Conservation (phyloP, 2,888 invertebrate species). For the Lasius platythorax region DNA sequence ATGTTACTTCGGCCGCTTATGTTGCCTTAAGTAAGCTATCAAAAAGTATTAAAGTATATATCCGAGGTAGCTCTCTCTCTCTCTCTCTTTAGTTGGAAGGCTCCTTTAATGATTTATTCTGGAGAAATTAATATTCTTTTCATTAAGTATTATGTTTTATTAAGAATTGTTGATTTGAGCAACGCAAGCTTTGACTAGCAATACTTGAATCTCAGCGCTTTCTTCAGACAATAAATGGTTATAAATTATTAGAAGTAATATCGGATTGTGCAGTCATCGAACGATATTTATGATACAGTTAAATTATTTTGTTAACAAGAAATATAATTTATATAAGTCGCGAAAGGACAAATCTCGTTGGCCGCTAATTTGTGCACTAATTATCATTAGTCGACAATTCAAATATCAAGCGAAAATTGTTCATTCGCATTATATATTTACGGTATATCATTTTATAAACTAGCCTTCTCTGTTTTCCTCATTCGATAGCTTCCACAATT, state of each 20-base stretch:
- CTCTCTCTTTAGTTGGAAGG: not conserved
- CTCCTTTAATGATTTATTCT: not conserved
- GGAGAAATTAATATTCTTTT: not conserved
- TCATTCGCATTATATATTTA: not conserved
- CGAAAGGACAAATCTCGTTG: not conserved
- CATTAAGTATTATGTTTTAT: not conserved
- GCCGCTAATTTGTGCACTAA: no score
- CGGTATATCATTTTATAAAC: not conserved
- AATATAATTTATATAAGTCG: not conserved
- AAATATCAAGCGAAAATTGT: not conserved
- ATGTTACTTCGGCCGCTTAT: not conserved
- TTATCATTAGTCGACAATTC: not conserved
- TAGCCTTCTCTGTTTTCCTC: not conserved
- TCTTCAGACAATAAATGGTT: not conserved
- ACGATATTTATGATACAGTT: not conserved
- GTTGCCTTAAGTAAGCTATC: conserved; percentile 3
- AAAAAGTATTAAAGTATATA: not conserved
- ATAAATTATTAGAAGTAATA: not conserved
- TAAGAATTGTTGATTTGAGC: not conserved
- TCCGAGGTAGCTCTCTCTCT: not conserved
- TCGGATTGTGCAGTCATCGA: not conserved
- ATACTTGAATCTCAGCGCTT: not conserved
- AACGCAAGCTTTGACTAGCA: not conserved
- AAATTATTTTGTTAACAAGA: conserved; percentile 11
- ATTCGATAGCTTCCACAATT: not conserved